Evolutionary conservation across 2,888 invertebrate species (phyloP), one percentile per base, ranked within the genome.

Genomic region (Vesta saturnalis): DNA sequence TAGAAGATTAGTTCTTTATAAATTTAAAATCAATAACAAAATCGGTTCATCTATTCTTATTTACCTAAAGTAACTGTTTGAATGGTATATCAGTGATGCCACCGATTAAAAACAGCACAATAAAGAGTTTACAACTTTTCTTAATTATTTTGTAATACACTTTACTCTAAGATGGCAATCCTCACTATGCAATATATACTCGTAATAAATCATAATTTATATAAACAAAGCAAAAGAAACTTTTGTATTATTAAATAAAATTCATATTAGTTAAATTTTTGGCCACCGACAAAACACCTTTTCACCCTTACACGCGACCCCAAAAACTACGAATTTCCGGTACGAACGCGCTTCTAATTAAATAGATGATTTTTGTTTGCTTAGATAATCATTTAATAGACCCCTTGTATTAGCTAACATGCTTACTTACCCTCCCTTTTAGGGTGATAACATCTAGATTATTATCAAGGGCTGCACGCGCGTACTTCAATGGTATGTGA

Each of bases 281-380:
- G 71, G 72, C 73, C 74, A 72, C 74, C 67, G 64, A 68, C 63
- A 64, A 39, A 73, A 66, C 69, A 72, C 74, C 67, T 69, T 69
- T 69, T 69, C 64, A 67, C 70, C 70, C 70, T 57, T 67, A 69
- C 80, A 81, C 81, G 80, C 80, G 80, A 82, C 81, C 79, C 77
- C 76, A 73, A 81, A 52, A 79, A 82, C 78, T 76, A 77, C 77
- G 77, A 73, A 77, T 79, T 83, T 83, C 83, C 83, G 82, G 83
- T 81, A 73, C 74, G 72, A 74, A 76, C 78, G 77, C 76, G 73
- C 77, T 81, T 78, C 83, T 84, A 84, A 84, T 84, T 84, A 84
- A 84, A 83, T 84, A 83, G 84, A 84, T 83, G 83, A 84, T 84
- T 84, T 83, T 81, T 84, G 84, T 84, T 84, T 84, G 83, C 84